Evolutionary conservation across 2,888 invertebrate genomes (phyloP).

Genomic region (Pristionchus mayeri): DNA sequence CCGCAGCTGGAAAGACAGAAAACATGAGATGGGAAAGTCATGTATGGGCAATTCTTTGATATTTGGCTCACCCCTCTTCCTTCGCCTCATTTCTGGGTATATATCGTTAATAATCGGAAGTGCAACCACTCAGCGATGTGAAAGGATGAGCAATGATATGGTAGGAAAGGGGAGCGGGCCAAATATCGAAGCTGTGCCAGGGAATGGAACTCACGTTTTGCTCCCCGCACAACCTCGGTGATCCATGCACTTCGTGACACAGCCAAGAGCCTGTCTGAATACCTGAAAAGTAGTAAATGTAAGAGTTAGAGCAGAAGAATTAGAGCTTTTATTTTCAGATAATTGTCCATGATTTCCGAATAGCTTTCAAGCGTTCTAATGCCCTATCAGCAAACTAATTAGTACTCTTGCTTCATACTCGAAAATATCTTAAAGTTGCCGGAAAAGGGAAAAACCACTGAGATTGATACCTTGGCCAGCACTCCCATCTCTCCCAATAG

Average conservation of each 20-base stretch:
- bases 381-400: background rate
- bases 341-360: no score
- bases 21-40: background rate
- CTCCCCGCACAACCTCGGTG: constrained; percentile 49
- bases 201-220: background rate
- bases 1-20: constrained; percentile 39
- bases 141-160: background rate
- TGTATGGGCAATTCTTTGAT: background rate
- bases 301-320: no score
- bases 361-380: background rate
- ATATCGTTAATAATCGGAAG: constrained; percentile 13
- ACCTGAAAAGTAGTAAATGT: no score
- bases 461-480: constrained; percentile 3
- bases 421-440: background rate
- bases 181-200: background rate
- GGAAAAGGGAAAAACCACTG: background rate
- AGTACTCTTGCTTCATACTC: background rate
- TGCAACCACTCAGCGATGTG: constrained; percentile 33
- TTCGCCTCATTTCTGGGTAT: background rate
- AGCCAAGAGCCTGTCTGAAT: constrained; percentile 68
- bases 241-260: constrained; percentile 72
- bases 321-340: background rate
- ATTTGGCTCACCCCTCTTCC: background rate
- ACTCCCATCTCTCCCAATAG: background rate
- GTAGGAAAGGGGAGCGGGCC: no score